Percentiles rank a stretch among this genome's conserved stretches.
phyloP scores from a whole-genome alignment of 2,113 vertebrate species.

The Hipposideros armiger region DNA sequence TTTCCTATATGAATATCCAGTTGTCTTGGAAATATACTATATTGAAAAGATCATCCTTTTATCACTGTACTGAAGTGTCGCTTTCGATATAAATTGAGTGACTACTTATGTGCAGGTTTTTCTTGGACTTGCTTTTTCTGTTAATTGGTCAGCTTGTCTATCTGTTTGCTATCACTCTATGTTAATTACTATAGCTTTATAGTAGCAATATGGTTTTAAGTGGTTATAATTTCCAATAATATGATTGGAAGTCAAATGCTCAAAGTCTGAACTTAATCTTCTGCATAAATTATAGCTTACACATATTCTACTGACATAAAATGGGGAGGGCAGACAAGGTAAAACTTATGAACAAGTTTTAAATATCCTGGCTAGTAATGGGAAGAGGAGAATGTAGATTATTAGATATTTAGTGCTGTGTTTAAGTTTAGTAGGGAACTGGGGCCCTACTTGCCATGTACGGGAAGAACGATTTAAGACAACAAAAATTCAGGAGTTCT shows the following conservation, averaged over 20 bases:
- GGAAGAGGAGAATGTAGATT: background rate
- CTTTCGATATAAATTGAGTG: background rate
- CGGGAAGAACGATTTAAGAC: background rate
- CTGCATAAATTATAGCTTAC: background rate
- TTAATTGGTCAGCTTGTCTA: background rate
- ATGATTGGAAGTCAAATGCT: conserved; percentile 30
- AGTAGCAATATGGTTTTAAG: background rate
- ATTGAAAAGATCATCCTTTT: background rate
- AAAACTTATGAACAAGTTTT: conserved; percentile 20
- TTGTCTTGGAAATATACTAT: background rate
- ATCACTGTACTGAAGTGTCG: background rate
- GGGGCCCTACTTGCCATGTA: background rate
- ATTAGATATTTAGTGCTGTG: background rate
- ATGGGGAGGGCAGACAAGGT: background rate
- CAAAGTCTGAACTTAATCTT: conserved; percentile 40
- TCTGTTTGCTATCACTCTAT: background rate
- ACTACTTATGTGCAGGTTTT: background rate
- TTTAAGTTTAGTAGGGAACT: background rate
- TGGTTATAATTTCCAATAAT: background rate
- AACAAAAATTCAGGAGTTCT: background rate
- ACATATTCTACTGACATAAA: background rate
- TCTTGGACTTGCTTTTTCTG: background rate
- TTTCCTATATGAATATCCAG: background rate
- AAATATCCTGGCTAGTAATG: background rate
- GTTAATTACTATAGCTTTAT: background rate